Base-by-base conservation (phyloP, 2,888 invertebrate species). In the Bellardia bayeri region DNA sequence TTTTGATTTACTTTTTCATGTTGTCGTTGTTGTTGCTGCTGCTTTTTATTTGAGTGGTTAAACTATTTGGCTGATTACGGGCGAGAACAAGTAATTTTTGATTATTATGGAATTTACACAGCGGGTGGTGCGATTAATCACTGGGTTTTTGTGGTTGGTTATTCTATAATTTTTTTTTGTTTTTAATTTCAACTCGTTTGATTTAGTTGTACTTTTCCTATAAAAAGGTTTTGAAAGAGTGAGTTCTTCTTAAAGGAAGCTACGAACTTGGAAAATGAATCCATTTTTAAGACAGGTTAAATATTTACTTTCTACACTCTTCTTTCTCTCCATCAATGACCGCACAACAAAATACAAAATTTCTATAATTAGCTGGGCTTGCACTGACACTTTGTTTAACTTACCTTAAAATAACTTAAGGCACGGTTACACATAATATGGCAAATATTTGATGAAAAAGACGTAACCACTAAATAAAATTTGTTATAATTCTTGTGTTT, bases 81-180 rank as follows among this genome's bases (percentile, higher is more conserved):
- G 87, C 82, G 89, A 86, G 86, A 89, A 89, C 89, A 89, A 86
- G 88, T 83, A 87, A 88, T 88, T 89, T 85, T 80, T 86, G 84
- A 87, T 88, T 88, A 91, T 92, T 92, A 91, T 91, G 91, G 91
- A 92, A 91, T 91, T 92, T 89, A 91, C 92, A 90, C 91, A 92
- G 92, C 91, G 91, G 91, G 91, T 91, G 91, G 91, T 90, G 91
- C 91, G 91, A 92, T 92, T 92, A 92, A 92, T 92, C 91, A 92
- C 82, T 64, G 51, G 23, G 90, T 89, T 89, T 66, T 87, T 86
- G 58, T 76, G 66, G 64, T 76, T 71, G 37, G 51, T 72, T 84
- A 33, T 74, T 82, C 75, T 82, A 89, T 87, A 86, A 89, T 74
- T 58, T 69, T 90, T 89, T 33, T 66, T 88, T 88, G 11, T 88